Conservation (phyloP, 2,113 vertebrate species). For the Grammomys surdaster region DNA sequence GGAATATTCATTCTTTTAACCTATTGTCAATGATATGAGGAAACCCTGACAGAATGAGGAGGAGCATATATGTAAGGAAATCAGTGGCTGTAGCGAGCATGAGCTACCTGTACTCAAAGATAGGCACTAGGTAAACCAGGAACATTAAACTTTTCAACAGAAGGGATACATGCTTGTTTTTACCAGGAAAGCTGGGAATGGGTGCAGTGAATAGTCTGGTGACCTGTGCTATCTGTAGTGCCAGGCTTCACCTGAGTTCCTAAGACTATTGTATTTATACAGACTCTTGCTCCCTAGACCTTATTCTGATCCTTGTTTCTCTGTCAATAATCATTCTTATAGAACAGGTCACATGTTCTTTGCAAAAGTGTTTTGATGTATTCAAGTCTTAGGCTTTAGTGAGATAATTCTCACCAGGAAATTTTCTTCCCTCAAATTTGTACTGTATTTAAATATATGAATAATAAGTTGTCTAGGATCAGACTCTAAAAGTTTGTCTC, state of each 20-base stretch:
- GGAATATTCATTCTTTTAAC: not conserved
- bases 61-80: too few relatives aligned
- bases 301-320: not conserved
- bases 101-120: not conserved
- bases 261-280: not conserved
- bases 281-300: not conserved
- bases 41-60: not conserved
- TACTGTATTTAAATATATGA: not conserved
- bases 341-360: not conserved
- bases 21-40: not conserved
- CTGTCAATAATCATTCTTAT: not conserved
- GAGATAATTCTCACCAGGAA: not conserved
- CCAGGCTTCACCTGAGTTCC: not conserved
- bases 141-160: not conserved
- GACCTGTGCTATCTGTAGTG: not conserved
- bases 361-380: not conserved
- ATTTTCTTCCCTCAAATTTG: not conserved
- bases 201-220: not conserved
- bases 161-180: not conserved
- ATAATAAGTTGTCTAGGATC: not conserved
- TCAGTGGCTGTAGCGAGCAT: not conserved
- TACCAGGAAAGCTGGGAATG: too few relatives aligned
- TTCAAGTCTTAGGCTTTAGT: not conserved
- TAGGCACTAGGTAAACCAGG: not conserved
- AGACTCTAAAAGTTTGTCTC: not conserved